A percentile compares a stretch with the other conserved stretches of the same genome.
phyloP scores from a whole-genome alignment of 1,140 invertebrate species.

The Globodera ellingtonae region DNA sequence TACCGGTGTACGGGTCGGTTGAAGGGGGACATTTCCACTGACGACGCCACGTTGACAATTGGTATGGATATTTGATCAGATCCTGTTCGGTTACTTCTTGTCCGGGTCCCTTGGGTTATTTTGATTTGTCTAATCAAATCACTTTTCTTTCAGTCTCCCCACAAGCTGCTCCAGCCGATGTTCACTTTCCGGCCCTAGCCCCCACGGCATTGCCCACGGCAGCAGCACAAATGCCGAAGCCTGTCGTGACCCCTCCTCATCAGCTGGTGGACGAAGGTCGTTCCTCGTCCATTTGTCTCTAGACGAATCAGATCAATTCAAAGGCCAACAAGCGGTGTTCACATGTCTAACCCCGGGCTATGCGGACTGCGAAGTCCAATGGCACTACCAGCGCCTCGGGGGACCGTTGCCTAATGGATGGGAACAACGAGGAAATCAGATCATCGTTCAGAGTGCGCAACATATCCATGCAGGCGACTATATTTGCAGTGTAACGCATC shows the following conservation, averaged over 20 bases:
- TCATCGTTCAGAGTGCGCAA: conserved; percentile 57
- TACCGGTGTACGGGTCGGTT: conserved; percentile 55
- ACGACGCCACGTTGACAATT: conserved; percentile 51
- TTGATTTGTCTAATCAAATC: not conserved
- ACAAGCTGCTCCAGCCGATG: not conserved
- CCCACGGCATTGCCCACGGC: conserved; percentile 24
- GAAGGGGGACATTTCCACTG: conserved; percentile 52
- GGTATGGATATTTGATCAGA: not conserved
- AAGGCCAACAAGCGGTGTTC: conserved; percentile 58
- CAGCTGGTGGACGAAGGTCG: conserved; percentile 52
- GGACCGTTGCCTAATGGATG: conserved; percentile 61
- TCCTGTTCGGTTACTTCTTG: not conserved
- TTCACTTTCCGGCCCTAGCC: conserved; percentile 1
- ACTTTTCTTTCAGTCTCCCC: not conserved
- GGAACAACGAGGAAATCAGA: conserved; percentile 57
- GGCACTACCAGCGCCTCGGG: conserved; percentile 62
- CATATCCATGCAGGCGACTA: conserved; percentile 59
- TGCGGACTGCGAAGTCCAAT: conserved; percentile 62
- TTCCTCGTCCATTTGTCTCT: not conserved
- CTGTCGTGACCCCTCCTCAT: conserved; percentile 61
- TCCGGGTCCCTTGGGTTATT: no score
- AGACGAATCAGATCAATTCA: not conserved
- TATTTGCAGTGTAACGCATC: conserved; percentile 60
- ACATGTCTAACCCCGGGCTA: conserved; percentile 60
- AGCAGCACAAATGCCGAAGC: conserved; percentile 50